Conservation (phyloP, 2,113 vertebrate genomes). For the Pomatorhinus ruficollis region DNA sequence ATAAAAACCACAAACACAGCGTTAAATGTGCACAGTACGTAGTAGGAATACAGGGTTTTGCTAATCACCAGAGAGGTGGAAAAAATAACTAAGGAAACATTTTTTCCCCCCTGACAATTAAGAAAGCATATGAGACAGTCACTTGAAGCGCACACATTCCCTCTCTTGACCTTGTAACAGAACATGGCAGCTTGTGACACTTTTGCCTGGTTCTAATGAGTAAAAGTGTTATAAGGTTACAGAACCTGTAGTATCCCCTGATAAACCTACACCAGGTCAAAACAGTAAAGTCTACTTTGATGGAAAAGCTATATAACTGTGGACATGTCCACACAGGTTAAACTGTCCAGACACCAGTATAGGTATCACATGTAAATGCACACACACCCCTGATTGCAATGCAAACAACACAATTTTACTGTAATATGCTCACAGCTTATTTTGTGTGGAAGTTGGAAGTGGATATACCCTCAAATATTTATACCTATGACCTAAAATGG, state of each 20-base stretch:
- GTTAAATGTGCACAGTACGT: not conserved
- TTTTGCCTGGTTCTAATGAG: not conserved
- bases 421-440: not conserved
- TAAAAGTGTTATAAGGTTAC: not conserved
- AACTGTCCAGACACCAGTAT: not conserved
- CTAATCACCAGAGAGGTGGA: not conserved
- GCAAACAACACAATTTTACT: not conserved
- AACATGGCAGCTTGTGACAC: not conserved
- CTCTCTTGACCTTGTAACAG: not conserved
- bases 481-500: not conserved
- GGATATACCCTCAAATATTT: not conserved
- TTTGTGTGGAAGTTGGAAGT: not conserved
- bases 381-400: not conserved
- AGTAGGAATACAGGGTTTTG: not conserved
- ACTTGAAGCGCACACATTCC: not conserved
- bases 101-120: not conserved
- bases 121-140: not conserved
- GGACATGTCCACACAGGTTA: not conserved
- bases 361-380: not conserved
- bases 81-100: not conserved
- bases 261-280: not conserved
- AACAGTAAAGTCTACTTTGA: not conserved
- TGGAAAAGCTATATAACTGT: not conserved
- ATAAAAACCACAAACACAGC: not conserved
- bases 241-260: rapidly evolving